Conservation (phyloP, 2,113 vertebrate genomes). For the Perca fluviatilis region DNA sequence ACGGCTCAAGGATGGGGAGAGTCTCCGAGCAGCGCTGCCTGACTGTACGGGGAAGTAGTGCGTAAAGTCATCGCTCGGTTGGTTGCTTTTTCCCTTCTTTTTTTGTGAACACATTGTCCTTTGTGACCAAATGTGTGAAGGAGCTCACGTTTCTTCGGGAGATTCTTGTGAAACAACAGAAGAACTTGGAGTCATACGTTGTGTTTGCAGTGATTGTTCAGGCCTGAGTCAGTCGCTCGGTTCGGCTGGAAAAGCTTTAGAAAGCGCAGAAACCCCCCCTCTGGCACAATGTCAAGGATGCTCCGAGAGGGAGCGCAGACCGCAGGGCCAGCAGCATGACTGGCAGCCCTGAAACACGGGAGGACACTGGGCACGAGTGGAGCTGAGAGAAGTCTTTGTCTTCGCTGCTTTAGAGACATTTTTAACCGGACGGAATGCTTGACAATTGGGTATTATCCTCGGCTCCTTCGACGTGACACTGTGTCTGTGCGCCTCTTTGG, state of each 20-base stretch:
- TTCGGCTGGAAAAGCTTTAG: neutral
- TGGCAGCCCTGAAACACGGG: constrained; percentile 15
- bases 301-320: constrained; percentile 30
- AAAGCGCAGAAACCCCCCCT: constrained; percentile 15
- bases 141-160: constrained; percentile 12
- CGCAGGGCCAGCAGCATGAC: constrained; percentile 26
- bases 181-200: constrained; percentile 15
- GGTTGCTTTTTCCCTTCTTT: neutral
- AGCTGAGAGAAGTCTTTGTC: neutral
- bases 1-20: constrained; percentile 43
- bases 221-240: constrained; percentile 34
- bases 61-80: constrained; percentile 23
- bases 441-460: constrained; percentile 12
- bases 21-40: constrained; percentile 23
- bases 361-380: neutral
- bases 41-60: constrained; percentile 26
- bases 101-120: constrained; percentile 23
- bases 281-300: constrained; percentile 65
- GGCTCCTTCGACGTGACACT: constrained; percentile 60
- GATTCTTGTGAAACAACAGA: neutral
- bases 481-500: constrained; percentile 6
- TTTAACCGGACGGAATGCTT: neutral
- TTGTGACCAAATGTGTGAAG: constrained; percentile 25
- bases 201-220: neutral
- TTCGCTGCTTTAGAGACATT: neutral